Percentiles rank a stretch among this genome's conserved stretches.
Conservation (phyloP, 2,113 vertebrate genomes). For the Columba janthina region DNA sequence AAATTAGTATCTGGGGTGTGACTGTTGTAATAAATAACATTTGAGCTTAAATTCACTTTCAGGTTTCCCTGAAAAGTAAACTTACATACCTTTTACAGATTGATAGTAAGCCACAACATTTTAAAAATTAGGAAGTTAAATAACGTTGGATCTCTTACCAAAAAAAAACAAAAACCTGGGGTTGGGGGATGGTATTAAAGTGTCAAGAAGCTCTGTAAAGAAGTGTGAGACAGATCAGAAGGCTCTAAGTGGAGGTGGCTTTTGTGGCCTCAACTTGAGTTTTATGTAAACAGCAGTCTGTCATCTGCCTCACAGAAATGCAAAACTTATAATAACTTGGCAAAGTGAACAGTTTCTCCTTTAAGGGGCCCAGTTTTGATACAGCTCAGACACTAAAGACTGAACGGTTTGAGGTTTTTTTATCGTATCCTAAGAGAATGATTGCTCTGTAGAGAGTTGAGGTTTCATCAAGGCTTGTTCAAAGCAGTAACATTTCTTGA, state of each 20-base stretch:
- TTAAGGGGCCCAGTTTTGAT: slow-evolving; percentile 21
- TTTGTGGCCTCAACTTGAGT: slow-evolving; percentile 37
- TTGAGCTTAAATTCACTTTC: background rate
- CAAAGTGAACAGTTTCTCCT: background rate
- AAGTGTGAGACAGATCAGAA: background rate
- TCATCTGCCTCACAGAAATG: slow-evolving; percentile 35
- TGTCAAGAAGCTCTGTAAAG: background rate
- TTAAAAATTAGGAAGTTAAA: background rate
- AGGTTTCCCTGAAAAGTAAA: background rate
- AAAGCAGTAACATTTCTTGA: slow-evolving; percentile 30
- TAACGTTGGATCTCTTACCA: background rate
- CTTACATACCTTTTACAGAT: background rate
- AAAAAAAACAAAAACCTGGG: background rate
- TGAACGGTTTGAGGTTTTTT: background rate
- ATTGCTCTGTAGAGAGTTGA: slow-evolving; percentile 36
- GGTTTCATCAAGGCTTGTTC: slow-evolving; percentile 30
- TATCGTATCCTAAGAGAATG: background rate
- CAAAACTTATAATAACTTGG: background rate
- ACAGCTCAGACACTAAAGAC: background rate
- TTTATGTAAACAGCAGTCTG: slow-evolving; percentile 38
- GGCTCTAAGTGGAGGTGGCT: slow-evolving; percentile 33
- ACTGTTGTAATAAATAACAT: background rate
- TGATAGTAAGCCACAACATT: background rate
- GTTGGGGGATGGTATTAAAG: background rate
- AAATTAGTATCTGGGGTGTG: background rate